Percentiles rank a stretch among this genome's conserved stretches.
Evolutionary conservation across 2,113 vertebrate species (phyloP).

Genomic region (Numida meleagris): DNA sequence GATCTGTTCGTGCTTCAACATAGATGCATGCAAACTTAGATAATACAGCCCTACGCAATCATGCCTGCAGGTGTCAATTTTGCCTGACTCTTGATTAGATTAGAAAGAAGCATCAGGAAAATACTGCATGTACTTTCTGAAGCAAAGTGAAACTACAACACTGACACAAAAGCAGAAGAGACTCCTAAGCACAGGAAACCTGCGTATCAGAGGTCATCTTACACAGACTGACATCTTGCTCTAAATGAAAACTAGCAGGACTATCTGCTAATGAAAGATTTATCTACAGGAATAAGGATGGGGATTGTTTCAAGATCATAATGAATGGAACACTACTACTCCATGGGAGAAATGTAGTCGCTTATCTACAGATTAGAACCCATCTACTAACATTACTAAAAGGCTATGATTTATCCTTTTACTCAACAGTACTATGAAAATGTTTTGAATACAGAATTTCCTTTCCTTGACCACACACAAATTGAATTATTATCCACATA

Average conservation of each 20-base stretch:
- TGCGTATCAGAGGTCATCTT: not conserved
- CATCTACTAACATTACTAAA: not conserved
- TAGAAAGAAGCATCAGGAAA: not conserved
- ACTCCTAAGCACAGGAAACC: not conserved
- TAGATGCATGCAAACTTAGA: not conserved
- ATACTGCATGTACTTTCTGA: not conserved
- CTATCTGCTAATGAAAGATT: not conserved
- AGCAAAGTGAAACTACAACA: not conserved
- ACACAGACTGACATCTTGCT: not conserved
- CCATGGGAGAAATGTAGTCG: not conserved
- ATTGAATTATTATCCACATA: constrained; percentile 46
- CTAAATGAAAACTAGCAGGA: not conserved
- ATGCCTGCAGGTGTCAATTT: not conserved
- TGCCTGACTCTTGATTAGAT: not conserved
- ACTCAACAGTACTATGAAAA: not conserved
- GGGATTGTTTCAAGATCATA: not conserved
- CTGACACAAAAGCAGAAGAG: not conserved
- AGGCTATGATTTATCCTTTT: not conserved
- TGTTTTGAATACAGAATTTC: accelerated
- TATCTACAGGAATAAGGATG: not conserved
- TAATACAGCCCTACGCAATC: not conserved
- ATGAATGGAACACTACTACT: not conserved
- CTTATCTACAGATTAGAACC: not conserved
- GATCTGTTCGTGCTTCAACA: not conserved
- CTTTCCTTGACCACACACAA: not conserved